Percentiles rank a stretch among this genome's conserved stretches.
Conservation (phyloP, 2,797 vertebrate genomes). For the Syncerus caffer region DNA sequence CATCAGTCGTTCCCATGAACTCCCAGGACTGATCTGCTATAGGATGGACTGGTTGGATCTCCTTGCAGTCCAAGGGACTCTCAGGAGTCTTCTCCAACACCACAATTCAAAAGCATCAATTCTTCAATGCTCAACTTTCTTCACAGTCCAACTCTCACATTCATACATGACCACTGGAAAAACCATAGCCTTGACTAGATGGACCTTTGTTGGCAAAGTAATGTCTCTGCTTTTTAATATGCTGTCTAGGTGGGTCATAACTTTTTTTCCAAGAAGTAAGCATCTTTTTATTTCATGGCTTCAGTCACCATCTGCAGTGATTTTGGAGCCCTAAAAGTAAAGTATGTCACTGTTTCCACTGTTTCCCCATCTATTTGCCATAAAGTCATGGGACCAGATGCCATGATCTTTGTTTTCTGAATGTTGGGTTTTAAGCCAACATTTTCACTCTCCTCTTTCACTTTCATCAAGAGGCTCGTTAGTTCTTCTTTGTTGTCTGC, state of each 20-base stretch:
- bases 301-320: neutral
- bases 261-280: neutral
- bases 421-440: neutral
- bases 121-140: fast-evolving
- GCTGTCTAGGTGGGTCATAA: neutral
- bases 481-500: neutral
- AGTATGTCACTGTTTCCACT: neutral
- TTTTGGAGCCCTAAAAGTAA: neutral
- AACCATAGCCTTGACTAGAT: neutral
- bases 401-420: neutral
- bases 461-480: neutral
- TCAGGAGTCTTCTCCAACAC: neutral
- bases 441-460: neutral
- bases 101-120: neutral
- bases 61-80: neutral
- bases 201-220: neutral
- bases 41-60: neutral
- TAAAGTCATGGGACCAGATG: neutral
- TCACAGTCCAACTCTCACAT: neutral
- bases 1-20: neutral
- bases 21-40: neutral
- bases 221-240: neutral
- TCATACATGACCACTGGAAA: neutral
- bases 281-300: neutral
- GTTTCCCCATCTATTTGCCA: neutral